Conservation (phyloP, 2,113 vertebrate species). For the Petrocephalus microphthalmus region DNA sequence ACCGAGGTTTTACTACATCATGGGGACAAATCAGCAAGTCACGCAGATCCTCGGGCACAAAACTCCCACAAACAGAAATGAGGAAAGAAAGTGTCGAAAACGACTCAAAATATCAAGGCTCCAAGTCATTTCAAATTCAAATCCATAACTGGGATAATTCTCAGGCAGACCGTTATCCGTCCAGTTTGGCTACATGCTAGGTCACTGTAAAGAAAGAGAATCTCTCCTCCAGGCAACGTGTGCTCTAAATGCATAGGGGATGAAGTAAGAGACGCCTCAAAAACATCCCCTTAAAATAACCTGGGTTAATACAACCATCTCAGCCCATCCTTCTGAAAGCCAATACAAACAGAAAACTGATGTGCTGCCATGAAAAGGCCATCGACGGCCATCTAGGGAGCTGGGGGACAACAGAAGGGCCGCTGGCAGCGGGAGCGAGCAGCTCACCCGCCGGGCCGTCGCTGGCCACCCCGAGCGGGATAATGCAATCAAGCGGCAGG, state of each 20-base stretch:
- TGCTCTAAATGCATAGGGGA: neutral
- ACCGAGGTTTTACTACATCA: neutral
- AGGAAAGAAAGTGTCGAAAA: neutral
- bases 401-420: slow-evolving; percentile 25
- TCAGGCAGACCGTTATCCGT: neutral
- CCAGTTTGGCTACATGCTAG: neutral
- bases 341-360: neutral
- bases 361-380: neutral
- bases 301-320: neutral
- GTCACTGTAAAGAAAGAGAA: neutral
- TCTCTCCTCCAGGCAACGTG: neutral
- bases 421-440: slow-evolving; percentile 21
- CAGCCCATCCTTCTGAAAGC: neutral
- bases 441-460: slow-evolving; percentile 20
- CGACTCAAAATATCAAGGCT: neutral
- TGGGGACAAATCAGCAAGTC: no score
- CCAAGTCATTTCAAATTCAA: neutral
- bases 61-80: neutral
- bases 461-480: slow-evolving; percentile 26
- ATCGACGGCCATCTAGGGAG: neutral
- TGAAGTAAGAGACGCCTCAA: neutral
- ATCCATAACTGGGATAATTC: neutral
- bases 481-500: slow-evolving; percentile 37
- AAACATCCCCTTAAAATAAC: neutral
- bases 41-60: neutral